Evolutionary conservation across 2,797 vertebrate genomes (phyloP).

Genomic region (Leptatherina wallacei): DNA sequence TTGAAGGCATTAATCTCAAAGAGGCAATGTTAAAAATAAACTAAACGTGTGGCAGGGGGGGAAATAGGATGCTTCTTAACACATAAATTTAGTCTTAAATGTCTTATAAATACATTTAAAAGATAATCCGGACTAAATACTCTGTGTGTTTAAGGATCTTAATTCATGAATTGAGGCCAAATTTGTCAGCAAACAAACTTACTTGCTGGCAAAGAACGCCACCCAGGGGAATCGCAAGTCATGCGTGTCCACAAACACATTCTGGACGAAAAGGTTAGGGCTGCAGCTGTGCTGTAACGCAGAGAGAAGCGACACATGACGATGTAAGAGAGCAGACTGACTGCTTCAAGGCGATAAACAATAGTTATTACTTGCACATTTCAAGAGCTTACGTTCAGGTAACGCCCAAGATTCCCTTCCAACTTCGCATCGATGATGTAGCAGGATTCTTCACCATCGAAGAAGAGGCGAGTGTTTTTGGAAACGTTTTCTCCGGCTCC

Average conservation of each 20-base stretch:
- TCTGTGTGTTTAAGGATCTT: background rate
- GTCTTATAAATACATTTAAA: background rate
- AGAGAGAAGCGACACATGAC: slow-evolving; percentile 9
- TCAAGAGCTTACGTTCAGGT: slow-evolving; percentile 90
- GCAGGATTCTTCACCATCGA: slow-evolving; percentile 96
- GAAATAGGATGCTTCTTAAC: too few species aligned
- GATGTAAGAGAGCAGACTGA: background rate
- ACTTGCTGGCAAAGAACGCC: slow-evolving; percentile 99
- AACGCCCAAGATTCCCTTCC: slow-evolving; percentile 96
- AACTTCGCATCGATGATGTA: slow-evolving; percentile 99
- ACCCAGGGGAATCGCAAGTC: slow-evolving; percentile 98
- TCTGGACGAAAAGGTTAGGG: slow-evolving; percentile 98
- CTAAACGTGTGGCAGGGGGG: too few species aligned
- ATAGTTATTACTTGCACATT: background rate
- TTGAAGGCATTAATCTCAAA: too few species aligned
- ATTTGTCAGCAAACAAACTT: slow-evolving; percentile 65
- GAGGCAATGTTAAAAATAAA: too few species aligned
- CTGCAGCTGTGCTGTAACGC: slow-evolving; percentile 94
- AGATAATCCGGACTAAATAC: too few species aligned
- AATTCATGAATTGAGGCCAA: background rate
- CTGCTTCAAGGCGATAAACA: background rate
- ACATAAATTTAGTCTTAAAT: background rate
- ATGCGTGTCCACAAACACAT: slow-evolving; percentile 98
- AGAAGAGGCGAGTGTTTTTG: slow-evolving; percentile 92
- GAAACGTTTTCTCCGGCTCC: slow-evolving; percentile 81